These are phyloP conservation scores for Schizopygopsis malacanthus DNA, from an alignment of 2,797 vertebrate species.

Conservation along the genomic window DNA sequence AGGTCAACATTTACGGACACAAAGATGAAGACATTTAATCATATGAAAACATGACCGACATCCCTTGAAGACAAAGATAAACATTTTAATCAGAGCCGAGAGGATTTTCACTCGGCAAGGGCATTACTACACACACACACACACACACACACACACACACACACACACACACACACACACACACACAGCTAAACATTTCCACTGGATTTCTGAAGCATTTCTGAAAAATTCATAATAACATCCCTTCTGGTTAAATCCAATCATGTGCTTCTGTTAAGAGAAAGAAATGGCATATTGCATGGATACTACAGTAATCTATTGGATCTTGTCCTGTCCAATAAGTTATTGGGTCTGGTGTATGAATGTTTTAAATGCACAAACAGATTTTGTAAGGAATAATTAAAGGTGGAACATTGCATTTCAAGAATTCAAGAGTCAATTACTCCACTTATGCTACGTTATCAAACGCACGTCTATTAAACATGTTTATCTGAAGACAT, in stretches of 20 bases:
- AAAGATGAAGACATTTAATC: slow-evolving; percentile 10
- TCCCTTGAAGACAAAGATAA: slow-evolving; percentile 53
- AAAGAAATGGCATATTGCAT: background rate
- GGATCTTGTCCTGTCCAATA: background rate
- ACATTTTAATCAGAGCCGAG: slow-evolving; percentile 55
- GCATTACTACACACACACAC: slow-evolving; percentile 53
- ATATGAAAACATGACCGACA: background rate
- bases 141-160: slow-evolving; percentile 48
- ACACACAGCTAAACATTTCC: slow-evolving; percentile 57
- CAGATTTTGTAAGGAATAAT: background rate
- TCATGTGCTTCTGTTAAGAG: background rate
- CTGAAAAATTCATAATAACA: slow-evolving; percentile 58
- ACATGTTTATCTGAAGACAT: slow-evolving; percentile 6
- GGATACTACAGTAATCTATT: slow-evolving; percentile 13
- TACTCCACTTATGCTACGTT: background rate
- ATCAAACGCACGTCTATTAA: background rate
- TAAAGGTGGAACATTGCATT: background rate
- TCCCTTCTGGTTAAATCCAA: slow-evolving; percentile 31
- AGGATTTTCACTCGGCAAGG: slow-evolving; percentile 59
- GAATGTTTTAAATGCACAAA: background rate
- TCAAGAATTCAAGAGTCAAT: slow-evolving; percentile 3
- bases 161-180: slow-evolving; percentile 51
- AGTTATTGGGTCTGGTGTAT: background rate
- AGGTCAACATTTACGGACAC: slow-evolving; percentile 11
- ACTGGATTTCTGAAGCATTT: slow-evolving; percentile 48